These are phyloP conservation scores for Microcebus griseorufus DNA, from an alignment of 2,113 vertebrate genomes.

Conservation along the genomic window DNA sequence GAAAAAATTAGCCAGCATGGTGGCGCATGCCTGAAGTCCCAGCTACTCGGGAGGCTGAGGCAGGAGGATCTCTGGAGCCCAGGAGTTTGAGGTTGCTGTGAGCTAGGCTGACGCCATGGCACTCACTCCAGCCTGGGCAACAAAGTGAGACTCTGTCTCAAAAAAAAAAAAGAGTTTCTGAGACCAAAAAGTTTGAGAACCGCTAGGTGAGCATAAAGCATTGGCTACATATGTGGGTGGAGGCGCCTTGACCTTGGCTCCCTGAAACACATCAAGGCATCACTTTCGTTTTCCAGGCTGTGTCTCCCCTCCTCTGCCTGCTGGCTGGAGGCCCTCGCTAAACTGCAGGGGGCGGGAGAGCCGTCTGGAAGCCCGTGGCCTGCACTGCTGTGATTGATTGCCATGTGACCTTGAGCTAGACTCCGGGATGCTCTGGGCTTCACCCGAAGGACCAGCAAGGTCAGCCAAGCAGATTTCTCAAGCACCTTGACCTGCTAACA, in stretches of 20 bases:
- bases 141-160: too few species aligned
- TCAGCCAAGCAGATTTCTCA: neutral
- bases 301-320: neutral
- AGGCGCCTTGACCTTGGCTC: neutral
- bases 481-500: neutral
- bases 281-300: neutral
- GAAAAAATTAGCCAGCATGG: too few species aligned
- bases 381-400: neutral
- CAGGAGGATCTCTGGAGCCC: too few species aligned
- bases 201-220: neutral
- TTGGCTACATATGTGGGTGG: neutral
- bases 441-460: neutral
- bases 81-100: too few species aligned
- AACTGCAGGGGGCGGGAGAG: neutral
- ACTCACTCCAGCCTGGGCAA: too few species aligned
- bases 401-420: neutral
- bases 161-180: neutral
- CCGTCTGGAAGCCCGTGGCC: neutral
- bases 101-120: too few species aligned
- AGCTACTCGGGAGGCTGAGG: too few species aligned
- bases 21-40: too few species aligned
- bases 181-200: neutral
- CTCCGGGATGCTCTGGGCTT: neutral
- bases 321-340: neutral
- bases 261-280: neutral